phyloP scores from a whole-genome alignment of 2,113 vertebrate genomes.

The Sebastes schlegelii region DNA sequence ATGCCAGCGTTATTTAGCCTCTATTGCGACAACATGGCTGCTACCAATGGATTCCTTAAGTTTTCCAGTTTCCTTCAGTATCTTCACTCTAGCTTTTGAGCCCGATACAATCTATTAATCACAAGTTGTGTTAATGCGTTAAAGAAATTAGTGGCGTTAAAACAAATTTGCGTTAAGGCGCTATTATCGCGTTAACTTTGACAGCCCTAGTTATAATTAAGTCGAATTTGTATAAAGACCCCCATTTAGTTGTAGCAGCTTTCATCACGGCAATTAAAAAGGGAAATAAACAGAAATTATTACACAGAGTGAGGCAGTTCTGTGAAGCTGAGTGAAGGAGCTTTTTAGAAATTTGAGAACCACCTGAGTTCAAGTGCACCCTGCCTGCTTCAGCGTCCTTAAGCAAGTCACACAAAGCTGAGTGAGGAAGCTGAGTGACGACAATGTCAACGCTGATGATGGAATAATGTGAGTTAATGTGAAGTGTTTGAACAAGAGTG shows the following conservation, averaged over 20 bases:
- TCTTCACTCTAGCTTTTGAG: too few relatives aligned
- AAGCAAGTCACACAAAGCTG: neutral
- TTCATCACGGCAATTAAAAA: neutral
- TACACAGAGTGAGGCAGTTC: neutral
- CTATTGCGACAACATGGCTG: too few relatives aligned
- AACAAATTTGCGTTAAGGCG: too few relatives aligned
- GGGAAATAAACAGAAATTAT: neutral
- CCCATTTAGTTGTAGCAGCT: neutral
- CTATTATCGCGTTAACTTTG: too few relatives aligned
- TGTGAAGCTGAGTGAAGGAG: neutral
- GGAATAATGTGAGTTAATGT: slow-evolving; percentile 34
- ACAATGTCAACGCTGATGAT: slow-evolving; percentile 8
- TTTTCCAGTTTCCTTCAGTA: too few relatives aligned
- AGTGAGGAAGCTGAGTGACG: neutral
- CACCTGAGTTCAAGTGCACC: neutral
- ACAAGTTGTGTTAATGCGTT: too few relatives aligned
- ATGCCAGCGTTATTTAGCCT: too few relatives aligned
- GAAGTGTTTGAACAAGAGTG: neutral
- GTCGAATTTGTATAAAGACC: neutral
- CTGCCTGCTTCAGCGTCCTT: neutral
- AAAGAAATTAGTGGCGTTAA: too few relatives aligned
- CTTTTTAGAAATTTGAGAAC: neutral
- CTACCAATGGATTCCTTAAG: too few relatives aligned
- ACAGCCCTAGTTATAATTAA: neutral
- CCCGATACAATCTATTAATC: too few relatives aligned